Conservation (phyloP, 2,797 vertebrate genomes). For the Mallotus villosus region DNA sequence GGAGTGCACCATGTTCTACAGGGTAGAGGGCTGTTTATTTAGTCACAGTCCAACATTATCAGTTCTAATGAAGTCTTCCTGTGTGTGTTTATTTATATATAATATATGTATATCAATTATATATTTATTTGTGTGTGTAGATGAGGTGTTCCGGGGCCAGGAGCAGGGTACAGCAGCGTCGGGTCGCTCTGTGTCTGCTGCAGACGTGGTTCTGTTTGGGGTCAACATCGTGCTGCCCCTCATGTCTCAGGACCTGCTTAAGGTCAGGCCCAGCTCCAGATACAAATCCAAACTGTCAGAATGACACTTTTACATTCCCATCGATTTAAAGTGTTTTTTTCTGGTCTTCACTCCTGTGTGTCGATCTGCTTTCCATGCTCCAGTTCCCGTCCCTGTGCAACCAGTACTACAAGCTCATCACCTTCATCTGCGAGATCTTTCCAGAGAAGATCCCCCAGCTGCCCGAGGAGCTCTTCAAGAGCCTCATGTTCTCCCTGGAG, state of each 20-base stretch:
- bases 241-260: slow-evolving; percentile 98
- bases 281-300: not conserved
- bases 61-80: not conserved
- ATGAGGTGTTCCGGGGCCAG: slow-evolving; percentile 95
- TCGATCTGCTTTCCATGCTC: slow-evolving; percentile 14
- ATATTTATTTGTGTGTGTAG: slow-evolving; percentile 58
- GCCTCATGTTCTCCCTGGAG: slow-evolving; percentile 97
- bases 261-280: slow-evolving; percentile 71
- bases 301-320: not conserved
- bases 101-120: not conserved
- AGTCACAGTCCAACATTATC: not conserved
- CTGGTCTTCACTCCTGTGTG: not conserved
- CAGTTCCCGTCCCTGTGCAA: slow-evolving; percentile 99
- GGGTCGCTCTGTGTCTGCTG: slow-evolving; percentile 88
- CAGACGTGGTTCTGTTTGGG: slow-evolving; percentile 96
- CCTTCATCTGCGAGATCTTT: slow-evolving; percentile 99
- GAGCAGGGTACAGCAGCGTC: slow-evolving; percentile 86
- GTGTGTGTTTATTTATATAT: no score
- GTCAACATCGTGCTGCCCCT: slow-evolving; percentile 96
- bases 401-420: slow-evolving; percentile 99
- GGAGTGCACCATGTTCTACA: not conserved
- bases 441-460: slow-evolving; percentile 99
- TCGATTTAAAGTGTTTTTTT: not conserved
- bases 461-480: slow-evolving; percentile 98
- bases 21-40: not conserved